Evolutionary conservation across 2,797 vertebrate species (phyloP), one percentile per base, ranked within the genome.

Genomic region (Capromys pilorides): DNA sequence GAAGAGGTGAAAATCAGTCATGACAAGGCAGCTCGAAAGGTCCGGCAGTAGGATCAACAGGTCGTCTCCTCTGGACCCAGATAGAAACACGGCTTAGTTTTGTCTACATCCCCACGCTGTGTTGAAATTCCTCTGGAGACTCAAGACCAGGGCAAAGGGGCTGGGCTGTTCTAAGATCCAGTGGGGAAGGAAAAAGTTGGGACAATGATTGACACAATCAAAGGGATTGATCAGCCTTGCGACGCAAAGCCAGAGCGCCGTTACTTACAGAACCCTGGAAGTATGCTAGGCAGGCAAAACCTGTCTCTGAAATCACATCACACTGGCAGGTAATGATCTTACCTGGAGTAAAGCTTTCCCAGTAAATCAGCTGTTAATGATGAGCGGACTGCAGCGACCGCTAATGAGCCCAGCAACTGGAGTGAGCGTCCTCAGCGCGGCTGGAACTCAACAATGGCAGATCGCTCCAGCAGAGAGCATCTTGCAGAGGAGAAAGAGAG

Each of bases 281-380:
- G 61, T 67, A 94, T 97, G 90, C 96, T 45, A 54, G 75, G 59
- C 85, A 93, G 91, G 94, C 75, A 79, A 86, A 73, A 31, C 59
- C 86, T 86, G 87, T 91, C 92, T 87, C 75, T 64, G 31, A 41
- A 86, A 82, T 91, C 83, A 57, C 82, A 71, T 94, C 96, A 88
- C 28, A 7, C 79, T 94, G 95, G 91, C 90, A 95, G 95, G 82
- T 97, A 96, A 95, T 95, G 94, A 96, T 97, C 95, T 95, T 92
- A 95, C 95, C 95, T 90, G 69, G 94, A 96, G 90, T 94, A 81
- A 95, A 94, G 93, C 90, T 95, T 96, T 92, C 93, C 80, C 77
- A 86, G 90, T 94, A 82, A 97, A 86, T 94, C 96, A 95, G 91
- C 45, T 93, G 92, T 75, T 96, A 96, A 96, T 94, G 85, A 95